Conservation (phyloP, 2,888 invertebrate genomes). For the Acanthosepion esculentum region DNA sequence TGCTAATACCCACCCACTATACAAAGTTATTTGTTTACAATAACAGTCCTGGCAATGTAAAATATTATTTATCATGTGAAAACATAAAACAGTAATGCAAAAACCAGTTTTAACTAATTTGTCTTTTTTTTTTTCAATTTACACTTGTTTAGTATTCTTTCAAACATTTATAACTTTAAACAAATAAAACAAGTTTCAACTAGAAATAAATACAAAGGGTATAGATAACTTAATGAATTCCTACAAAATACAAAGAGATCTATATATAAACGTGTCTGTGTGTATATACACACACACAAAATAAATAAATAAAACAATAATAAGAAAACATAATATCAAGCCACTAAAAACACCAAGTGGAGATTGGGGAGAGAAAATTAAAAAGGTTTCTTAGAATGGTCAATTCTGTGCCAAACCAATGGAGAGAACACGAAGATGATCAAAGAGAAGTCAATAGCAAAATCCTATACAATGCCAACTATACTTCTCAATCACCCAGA, state of each 20-base stretch:
- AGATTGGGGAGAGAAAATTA: neutral
- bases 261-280: neutral
- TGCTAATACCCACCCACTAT: neutral
- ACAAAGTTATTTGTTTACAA: neutral
- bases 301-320: neutral
- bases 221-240: neutral
- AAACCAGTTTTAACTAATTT: no score
- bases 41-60: neutral
- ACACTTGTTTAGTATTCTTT: no score
- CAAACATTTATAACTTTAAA: neutral
- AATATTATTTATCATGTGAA: neutral
- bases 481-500: neutral
- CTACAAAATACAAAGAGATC: neutral
- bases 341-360: neutral
- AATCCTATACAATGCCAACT: neutral
- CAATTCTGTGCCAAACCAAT: neutral
- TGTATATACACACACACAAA: neutral
- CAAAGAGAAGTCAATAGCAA: constrained; percentile 7
- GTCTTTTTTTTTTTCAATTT: no score
- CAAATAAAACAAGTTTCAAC: neutral
- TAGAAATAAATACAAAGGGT: neutral
- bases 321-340: neutral
- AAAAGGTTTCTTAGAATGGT: neutral
- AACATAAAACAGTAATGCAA: no score
- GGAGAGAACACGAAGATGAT: neutral